Base-by-base conservation (phyloP, 1,140 invertebrate genomes). In the Colletes gigas region DNA sequence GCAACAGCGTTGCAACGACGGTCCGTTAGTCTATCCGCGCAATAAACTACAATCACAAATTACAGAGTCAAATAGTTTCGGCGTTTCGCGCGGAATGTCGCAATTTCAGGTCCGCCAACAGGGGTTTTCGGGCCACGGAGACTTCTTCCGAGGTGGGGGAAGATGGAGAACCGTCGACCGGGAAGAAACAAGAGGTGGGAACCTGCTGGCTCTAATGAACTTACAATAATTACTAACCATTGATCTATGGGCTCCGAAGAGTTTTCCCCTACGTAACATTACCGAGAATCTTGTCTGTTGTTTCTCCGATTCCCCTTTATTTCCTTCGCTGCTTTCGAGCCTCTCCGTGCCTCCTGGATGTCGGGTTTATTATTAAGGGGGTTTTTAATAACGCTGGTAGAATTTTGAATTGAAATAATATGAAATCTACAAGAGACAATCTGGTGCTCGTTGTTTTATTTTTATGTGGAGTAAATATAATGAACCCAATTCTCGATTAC, bases 41-140 rank as follows among this genome's bases (percentile, higher is more conserved):
- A 92, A 93, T 93, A 93, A 93, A 93, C 92, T 93, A 93, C 92
- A 92, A 93, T 93, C 92, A 93, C 93, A 93, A 93, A 93, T 93
- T 93, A 93, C 93, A 75, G 91, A 93, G 92, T 93, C 92, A 90
- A 93, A 93, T 93, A 93, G 93, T 93, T 93, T 92, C 90, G 91
- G 92, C 92, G 90, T 92, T 92, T 92, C 90, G 88, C 91, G 88
- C 92, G 92, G 93, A 93, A 93, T 93, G 93, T 93, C 93, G 93
- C 93, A 93, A 93, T 93, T 93, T 92, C 92, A 91, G 88, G 89
- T 92, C 87, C 87, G 88, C 84, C 85, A 89, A 88, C 88, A 88
- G 89, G 89, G 87, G 90, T 86, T 90, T 88, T 88, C 83, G 83
- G 80, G 71, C 83, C 86, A 85, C 52, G 66, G 83, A 77, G 81